These are phyloP conservation scores for Rhinichthys osculus DNA, from an alignment of 2,797 vertebrate species.

Conservation along the genomic window DNA sequence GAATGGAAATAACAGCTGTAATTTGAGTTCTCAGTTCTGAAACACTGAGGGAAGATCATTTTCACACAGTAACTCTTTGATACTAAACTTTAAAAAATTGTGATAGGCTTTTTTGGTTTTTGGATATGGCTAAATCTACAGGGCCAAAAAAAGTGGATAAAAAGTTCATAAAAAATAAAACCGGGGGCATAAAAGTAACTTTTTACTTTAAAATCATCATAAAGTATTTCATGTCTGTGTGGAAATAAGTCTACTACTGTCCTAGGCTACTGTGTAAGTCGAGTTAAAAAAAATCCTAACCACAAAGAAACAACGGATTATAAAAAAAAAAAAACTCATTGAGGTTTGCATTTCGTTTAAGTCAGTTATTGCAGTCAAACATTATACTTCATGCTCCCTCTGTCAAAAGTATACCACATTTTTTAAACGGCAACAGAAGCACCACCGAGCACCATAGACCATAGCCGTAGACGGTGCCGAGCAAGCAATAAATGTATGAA, in stretches of 20 bases:
- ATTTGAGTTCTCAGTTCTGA: background rate
- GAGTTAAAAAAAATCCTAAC: background rate
- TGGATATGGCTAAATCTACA: background rate
- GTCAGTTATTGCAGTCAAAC: background rate
- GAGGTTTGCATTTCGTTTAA: background rate
- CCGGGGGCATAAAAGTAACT: background rate
- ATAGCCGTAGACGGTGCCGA: too few relatives aligned
- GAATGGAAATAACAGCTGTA: background rate
- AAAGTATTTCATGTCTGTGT: background rate
- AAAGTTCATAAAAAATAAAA: too few relatives aligned
- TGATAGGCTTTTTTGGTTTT: background rate
- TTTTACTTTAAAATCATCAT: background rate
- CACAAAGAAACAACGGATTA: background rate
- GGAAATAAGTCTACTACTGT: background rate
- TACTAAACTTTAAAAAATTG: too few relatives aligned
- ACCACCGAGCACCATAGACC: too few relatives aligned
- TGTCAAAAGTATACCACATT: background rate
- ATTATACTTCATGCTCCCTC: too few relatives aligned
- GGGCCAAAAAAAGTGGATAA: background rate
- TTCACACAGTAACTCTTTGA: background rate
- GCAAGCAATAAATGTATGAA: too few relatives aligned
- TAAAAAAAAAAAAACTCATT: background rate
- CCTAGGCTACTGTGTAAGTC: conserved; percentile 37
- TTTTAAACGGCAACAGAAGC: background rate
- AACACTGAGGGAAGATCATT: too few relatives aligned